Evolutionary conservation across 2,888 invertebrate genomes (phyloP).

Genomic region (Noctua fimbriata): DNA sequence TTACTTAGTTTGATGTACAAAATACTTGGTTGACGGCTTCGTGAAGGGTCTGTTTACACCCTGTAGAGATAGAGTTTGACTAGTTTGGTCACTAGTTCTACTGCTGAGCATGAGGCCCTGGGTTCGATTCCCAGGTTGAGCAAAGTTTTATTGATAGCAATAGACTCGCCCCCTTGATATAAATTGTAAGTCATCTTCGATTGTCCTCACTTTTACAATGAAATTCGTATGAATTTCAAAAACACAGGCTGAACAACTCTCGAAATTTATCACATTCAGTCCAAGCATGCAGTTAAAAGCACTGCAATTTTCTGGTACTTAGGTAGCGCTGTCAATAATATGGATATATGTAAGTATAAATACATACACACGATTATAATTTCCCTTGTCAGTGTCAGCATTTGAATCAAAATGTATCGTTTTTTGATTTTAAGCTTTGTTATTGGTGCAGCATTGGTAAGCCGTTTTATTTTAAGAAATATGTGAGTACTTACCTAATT

Average conservation of each 20-base stretch:
- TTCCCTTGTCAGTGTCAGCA: constrained; percentile 2
- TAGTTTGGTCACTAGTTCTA: not conserved
- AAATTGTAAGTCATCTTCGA: no score
- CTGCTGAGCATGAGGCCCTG: no score
- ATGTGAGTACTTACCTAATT: not conserved
- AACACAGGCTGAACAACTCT: no score
- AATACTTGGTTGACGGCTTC: no score
- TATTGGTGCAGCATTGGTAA: constrained; percentile 38
- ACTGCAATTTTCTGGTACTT: constrained; percentile 67
- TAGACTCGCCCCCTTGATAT: no score
- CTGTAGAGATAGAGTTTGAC: not conserved
- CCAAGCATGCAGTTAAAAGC: not conserved
- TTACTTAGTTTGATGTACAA: no score
- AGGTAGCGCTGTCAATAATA: constrained; percentile 25
- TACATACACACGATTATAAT: not conserved
- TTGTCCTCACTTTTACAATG: no score
- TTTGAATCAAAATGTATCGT: constrained; percentile 54
- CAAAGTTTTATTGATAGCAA: no score
- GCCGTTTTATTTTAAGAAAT: not conserved
- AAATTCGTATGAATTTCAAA: no score
- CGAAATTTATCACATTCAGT: no score
- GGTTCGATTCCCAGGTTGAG: no score
- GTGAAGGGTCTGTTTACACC: no score
- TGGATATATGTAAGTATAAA: constrained; percentile 8
- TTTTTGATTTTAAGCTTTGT: constrained; percentile 35